phyloP scores from a whole-genome alignment of 2,888 invertebrate genomes.

The Chymomyza amoena region DNA sequence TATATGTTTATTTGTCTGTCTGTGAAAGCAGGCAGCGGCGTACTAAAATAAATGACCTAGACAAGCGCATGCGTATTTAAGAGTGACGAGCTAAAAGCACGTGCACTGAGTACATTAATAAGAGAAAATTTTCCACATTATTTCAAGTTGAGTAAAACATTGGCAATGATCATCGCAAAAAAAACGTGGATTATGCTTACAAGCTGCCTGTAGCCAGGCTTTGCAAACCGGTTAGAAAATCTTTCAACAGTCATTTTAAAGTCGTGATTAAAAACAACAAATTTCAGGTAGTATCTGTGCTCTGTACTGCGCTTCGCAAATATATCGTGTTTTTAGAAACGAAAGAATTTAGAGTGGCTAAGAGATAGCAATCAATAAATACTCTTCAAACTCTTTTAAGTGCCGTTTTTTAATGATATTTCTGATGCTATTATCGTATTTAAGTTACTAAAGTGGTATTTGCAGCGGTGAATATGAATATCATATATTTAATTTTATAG shows the following conservation, averaged over 20 bases:
- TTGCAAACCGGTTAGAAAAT: slow-evolving; percentile 66
- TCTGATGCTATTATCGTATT: background rate
- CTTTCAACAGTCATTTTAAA: slow-evolving; percentile 25
- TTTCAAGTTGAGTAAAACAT: slow-evolving; percentile 13
- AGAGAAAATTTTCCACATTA: slow-evolving; percentile 55
- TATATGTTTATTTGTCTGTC: slow-evolving; percentile 2
- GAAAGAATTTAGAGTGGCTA: background rate
- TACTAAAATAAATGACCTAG: slow-evolving; percentile 56
- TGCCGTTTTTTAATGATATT: background rate
- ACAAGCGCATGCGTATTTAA: slow-evolving; percentile 38
- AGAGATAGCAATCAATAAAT: background rate
- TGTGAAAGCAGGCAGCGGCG: slow-evolving; percentile 36
- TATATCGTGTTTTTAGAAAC: slow-evolving; percentile 25
- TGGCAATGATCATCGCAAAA: slow-evolving; percentile 53
- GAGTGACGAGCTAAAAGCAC: slow-evolving; percentile 38
- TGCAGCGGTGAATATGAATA: too few relatives aligned
- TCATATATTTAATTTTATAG: too few relatives aligned
- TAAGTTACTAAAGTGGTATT: too few relatives aligned
- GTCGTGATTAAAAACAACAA: background rate
- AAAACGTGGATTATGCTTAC: background rate
- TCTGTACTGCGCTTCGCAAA: slow-evolving; percentile 5
- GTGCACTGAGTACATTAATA: slow-evolving; percentile 47
- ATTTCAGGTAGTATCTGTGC: slow-evolving; percentile 11
- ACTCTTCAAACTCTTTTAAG: background rate
- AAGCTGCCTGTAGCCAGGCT: slow-evolving; percentile 16